Evolutionary conservation across 2,888 invertebrate species (phyloP), one percentile per base, ranked within the genome.

Genomic region (Acholoe squamosa): DNA sequence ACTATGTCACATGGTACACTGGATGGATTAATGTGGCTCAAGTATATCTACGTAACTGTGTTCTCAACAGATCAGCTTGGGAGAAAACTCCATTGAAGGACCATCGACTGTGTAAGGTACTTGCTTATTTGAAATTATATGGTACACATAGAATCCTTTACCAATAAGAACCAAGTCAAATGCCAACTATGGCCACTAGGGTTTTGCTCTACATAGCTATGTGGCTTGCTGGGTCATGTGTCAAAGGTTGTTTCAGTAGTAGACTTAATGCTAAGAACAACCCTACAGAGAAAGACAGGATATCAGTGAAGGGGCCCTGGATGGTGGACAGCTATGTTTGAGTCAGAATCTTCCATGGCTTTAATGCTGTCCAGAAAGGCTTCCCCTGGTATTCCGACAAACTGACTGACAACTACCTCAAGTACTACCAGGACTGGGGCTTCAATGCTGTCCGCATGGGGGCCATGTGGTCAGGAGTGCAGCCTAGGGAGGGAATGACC

Each of bases 381-480:
- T 88, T 84, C 16, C 94, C 94, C 10, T 94, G 93, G 93, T 94
- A 93, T 77, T 77, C 56, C 7, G 84, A 92, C 31, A 77, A 93
- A 14, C 90, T 94, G 14, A 94, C 94, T 88, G 90, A 92, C 3
- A 93, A 93, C 5, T 84, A 90, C 67, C 91, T 94, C 31, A 71
- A 89, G 1, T 90, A 91, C 52, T 92, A 91, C 77, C 89, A 92
- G 43, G 90, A 92, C 43, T 94, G 94, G 93, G 94, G 94, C n/a
- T 94, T 94, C 92, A 94, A 94, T 91, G 93, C 91, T 0, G 92
- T 94, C 14, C 92, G 94, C n/a, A 89, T 94, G 31, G 94, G 94
- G 12, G 89, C 91, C 28, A 94, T 94, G 94, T 94, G 94, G 94
- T 77, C 92, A 22, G 94, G 94, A 10, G 89, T 93, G 0, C 91